Base-by-base conservation (phyloP, 2,797 vertebrate species). In the Coilia nasus region DNA sequence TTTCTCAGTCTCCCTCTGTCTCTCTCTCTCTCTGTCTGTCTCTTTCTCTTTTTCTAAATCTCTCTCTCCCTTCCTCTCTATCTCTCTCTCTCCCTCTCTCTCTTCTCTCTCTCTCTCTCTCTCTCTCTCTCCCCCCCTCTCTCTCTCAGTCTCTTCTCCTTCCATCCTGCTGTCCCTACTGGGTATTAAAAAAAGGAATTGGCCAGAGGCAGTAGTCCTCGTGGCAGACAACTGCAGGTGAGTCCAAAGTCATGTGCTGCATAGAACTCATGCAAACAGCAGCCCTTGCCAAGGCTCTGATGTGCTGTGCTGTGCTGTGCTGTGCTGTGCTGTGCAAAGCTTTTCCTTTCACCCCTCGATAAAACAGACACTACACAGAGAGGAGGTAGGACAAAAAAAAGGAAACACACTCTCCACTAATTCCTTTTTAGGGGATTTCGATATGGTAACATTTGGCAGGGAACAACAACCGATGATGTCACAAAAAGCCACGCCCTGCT, bases 211-310 rank as follows among this genome's bases (percentile, higher is more conserved):
- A 41, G 31, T 17, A 15, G 17, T 14, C 67, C 67, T 75, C 67
- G 67, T 75, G 67, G 67, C 67, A 75, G 54, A 35, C 47, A 81
- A 25, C 25, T 28, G 88, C 85, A 93, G 89, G 85, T 90, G 87
- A 92, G 81, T 82, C 86, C 71, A 85, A 57, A 86, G 78, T 83
- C 85, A 78, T 81, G 83, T 87, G 89, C 83, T 82, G 81, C 5
- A 57, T 78, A 54, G 17, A 82, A 12, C 23, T 21, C n/a, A 19
- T 81, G 67, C 41, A 90, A 86, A 91, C 88, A 87, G 78, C 57
- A 82, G 17, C 2, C 7, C 21, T 12, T 11, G 86, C 85, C 84
- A 87, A 85, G 78, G n/a, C 7, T 54, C 2, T 54, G 50, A 1
- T 54, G 50, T 54, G 50, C 67, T 35, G 25, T 28, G 67, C 31